phyloP scores from a whole-genome alignment of 2,113 vertebrate species.

The Calidris pugnax region DNA sequence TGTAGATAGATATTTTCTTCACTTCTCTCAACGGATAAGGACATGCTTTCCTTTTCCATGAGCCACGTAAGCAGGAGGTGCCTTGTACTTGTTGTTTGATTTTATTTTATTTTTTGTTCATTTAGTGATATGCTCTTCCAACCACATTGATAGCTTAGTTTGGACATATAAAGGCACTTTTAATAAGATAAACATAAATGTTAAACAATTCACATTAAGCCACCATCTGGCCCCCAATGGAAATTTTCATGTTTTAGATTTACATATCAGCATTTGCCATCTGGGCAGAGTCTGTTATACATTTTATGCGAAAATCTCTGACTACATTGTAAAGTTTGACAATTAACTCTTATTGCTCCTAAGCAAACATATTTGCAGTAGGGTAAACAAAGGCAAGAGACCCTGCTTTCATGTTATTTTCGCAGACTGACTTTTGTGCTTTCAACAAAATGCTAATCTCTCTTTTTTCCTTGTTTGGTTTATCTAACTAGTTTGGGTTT shows the following conservation, averaged over 20 bases:
- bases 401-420: background rate
- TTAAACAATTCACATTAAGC: conserved; percentile 72
- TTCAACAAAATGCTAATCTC: background rate
- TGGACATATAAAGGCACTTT: conserved; percentile 69
- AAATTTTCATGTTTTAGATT: conserved; percentile 75
- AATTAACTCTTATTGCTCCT: conserved; percentile 68
- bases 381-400: conserved; percentile 60
- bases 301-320: conserved; percentile 69
- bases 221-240: conserved; percentile 67
- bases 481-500: background rate
- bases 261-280: conserved; percentile 73
- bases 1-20: background rate
- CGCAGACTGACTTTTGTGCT: background rate
- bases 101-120: conserved; percentile 34
- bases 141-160: conserved; percentile 51
- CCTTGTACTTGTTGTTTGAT: background rate
- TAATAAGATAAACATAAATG: conserved; percentile 77
- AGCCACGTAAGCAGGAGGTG: background rate
- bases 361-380: conserved; percentile 62
- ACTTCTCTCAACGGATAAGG: background rate
- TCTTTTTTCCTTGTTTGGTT: background rate
- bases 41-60: background rate
- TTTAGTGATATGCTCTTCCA: conserved; percentile 54
- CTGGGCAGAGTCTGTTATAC: conserved; percentile 70
- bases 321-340: conserved; percentile 64